phyloP scores from a whole-genome alignment of 2,888 invertebrate species.

The Scaptomyza parva region DNA sequence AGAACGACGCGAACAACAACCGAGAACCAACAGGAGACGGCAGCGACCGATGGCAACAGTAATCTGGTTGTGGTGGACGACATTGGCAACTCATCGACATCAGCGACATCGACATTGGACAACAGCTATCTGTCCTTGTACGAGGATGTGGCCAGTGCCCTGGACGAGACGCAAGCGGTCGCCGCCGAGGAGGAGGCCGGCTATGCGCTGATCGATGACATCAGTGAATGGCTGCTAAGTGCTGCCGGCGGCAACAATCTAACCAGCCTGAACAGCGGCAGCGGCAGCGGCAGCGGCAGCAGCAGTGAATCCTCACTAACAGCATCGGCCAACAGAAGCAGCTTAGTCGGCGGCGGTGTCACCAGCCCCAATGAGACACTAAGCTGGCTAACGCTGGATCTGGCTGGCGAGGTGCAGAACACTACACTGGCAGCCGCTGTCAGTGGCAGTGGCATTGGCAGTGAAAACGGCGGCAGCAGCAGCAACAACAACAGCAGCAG shows the following conservation, averaged over 20 bases:
- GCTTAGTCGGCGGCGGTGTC: conserved; percentile 15
- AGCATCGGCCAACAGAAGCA: conserved; percentile 13
- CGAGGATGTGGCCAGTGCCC: conserved; percentile 54
- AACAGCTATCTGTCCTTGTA: conserved; percentile 53
- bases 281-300: conserved; percentile 11
- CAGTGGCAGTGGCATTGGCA: conserved; percentile 3
- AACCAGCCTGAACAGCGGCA: conserved; percentile 25
- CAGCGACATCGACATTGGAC: conserved; percentile 39
- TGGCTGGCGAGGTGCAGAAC: conserved; percentile 49
- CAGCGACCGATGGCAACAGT: background rate
- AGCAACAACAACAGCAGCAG: conserved; percentile 36
- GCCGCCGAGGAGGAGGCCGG: conserved; percentile 60
- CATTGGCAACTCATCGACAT: conserved; percentile 5
- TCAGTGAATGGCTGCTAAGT: conserved; percentile 70
- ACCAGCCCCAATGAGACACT: conserved; percentile 53
- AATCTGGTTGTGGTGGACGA: no score
- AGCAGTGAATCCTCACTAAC: conserved; percentile 22
- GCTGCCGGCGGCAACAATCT: conserved; percentile 39
- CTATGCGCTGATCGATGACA: conserved; percentile 69
- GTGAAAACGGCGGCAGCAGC: conserved; percentile 8
- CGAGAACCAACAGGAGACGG: background rate
- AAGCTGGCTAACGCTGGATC: conserved; percentile 61
- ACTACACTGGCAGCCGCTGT: conserved; percentile 47
- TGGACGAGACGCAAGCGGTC: conserved; percentile 49
- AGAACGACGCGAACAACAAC: conserved; percentile 3